These are phyloP conservation scores for Fregata magnificens DNA, from an alignment of 2,113 vertebrate genomes.

Conservation along the genomic window DNA sequence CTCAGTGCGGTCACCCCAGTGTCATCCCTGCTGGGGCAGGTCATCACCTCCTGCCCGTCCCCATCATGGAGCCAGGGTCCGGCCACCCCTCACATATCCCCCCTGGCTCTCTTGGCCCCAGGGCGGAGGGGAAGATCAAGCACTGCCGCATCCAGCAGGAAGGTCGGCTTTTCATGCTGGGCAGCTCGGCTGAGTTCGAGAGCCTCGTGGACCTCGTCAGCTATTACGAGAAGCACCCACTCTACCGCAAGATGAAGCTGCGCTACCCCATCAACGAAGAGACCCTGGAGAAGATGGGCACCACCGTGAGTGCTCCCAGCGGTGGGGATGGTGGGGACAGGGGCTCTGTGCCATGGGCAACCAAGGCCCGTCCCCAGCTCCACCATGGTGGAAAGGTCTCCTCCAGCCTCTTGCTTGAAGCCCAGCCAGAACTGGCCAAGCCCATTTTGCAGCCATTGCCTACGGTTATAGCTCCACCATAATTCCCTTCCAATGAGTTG, in stretches of 20 bases:
- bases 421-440: rapidly evolving
- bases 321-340: rapidly evolving
- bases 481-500: background rate
- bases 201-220: conserved; percentile 85
- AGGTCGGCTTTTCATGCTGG: conserved; percentile 86
- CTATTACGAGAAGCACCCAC: conserved; percentile 86
- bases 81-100: background rate
- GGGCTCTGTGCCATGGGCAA: background rate
- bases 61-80: rapidly evolving
- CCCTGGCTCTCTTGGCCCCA: background rate
- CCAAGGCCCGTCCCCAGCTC: background rate
- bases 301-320: conserved; percentile 70
- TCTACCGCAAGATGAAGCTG: conserved; percentile 88
- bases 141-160: conserved; percentile 89
- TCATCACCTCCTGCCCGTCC: rapidly evolving
- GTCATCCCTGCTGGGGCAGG: background rate
- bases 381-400: background rate
- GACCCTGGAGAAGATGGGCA: conserved; percentile 87
- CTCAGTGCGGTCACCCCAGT: rapidly evolving
- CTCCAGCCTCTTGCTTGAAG: background rate
- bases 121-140: conserved; percentile 89
- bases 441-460: rapidly evolving
- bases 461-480: rapidly evolving
- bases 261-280: conserved; percentile 90
- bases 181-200: conserved; percentile 86